Evolutionary conservation across 2,113 vertebrate genomes (phyloP).

Genomic region (Noctilio leporinus): DNA sequence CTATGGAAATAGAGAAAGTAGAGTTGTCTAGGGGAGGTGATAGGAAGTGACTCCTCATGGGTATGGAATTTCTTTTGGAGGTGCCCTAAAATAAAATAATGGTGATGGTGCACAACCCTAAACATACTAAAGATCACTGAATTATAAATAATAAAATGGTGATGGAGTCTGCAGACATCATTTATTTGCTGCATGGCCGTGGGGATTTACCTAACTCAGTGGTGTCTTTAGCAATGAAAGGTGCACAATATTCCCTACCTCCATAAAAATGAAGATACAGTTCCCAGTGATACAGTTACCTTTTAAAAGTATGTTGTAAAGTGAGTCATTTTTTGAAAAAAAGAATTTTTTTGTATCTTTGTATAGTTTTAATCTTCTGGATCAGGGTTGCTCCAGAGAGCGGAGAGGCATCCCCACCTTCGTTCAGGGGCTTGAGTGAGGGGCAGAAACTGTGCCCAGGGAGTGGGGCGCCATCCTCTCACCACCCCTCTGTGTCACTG

Average conservation of each 20-base stretch:
- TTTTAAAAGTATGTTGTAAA: background rate
- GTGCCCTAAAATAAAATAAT: background rate
- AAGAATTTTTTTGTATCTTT: background rate
- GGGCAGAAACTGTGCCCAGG: background rate
- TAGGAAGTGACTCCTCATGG: background rate
- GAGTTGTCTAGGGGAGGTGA: background rate
- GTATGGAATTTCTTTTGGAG: background rate
- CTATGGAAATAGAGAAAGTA: background rate
- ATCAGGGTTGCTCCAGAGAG: background rate
- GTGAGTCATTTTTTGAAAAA: background rate
- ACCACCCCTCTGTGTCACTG: background rate
- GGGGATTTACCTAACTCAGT: background rate
- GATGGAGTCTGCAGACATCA: background rate
- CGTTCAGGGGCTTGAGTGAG: background rate
- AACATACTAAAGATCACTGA: background rate
- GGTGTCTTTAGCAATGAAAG: background rate
- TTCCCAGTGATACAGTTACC: background rate
- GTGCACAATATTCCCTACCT: background rate
- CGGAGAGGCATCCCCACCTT: background rate
- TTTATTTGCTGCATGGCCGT: background rate
- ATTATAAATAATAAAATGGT: background rate
- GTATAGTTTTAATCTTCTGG: background rate
- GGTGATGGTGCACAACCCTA: background rate
- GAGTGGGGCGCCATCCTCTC: accelerated
- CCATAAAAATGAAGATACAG: background rate